These are phyloP conservation scores for Pionites leucogaster DNA, from an alignment of 2,113 vertebrate genomes.

Conservation along the genomic window DNA sequence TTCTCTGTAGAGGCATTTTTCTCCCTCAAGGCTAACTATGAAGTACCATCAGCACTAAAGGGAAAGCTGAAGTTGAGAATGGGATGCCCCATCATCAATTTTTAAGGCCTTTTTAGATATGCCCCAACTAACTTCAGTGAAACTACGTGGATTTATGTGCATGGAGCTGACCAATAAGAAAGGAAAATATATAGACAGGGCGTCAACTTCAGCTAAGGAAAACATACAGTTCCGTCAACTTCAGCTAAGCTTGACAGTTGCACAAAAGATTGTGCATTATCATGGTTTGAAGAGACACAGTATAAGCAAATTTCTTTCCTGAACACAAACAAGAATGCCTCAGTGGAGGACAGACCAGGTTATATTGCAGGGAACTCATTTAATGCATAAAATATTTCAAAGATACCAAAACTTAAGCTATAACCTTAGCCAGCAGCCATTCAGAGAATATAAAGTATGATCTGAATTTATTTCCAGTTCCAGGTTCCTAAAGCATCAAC, in stretches of 20 bases:
- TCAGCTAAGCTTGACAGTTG: not conserved
- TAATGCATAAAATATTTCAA: not conserved
- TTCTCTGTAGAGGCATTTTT: not conserved
- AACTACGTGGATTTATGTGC: not conserved
- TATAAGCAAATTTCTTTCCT: not conserved
- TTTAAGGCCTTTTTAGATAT: not conserved
- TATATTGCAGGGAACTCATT: not conserved
- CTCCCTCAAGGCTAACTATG: not conserved
- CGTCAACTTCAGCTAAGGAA: not conserved
- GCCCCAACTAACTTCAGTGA: not conserved
- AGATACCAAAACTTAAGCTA: not conserved
- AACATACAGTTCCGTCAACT: not conserved
- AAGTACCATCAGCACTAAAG: not conserved
- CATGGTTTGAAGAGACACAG: not conserved
- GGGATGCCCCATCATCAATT: not conserved
- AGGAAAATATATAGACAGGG: not conserved
- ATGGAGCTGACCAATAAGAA: not conserved
- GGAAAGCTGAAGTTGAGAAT: not conserved
- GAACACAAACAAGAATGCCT: not conserved
- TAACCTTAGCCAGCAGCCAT: not conserved
- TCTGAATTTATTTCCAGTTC: not conserved
- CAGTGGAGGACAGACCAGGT: not conserved
- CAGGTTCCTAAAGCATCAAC: not conserved
- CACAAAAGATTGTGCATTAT: not conserved
- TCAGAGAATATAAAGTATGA: not conserved